Evolutionary conservation across 2,888 invertebrate species (phyloP), one percentile per base, ranked within the genome.

Genomic region (Microdon myrmicae): DNA sequence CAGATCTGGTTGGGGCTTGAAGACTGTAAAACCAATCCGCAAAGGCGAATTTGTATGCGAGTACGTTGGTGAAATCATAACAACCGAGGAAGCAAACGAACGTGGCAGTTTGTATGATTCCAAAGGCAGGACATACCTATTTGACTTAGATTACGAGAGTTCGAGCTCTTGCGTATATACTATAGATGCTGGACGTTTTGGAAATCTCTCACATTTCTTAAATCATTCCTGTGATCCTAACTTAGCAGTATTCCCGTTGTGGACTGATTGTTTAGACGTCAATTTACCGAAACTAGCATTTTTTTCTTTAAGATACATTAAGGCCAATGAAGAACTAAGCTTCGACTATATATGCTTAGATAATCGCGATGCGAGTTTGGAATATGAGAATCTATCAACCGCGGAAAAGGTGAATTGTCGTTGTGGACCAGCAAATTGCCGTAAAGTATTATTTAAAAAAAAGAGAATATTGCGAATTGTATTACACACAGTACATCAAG

Each of bases 181-280:
- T 0, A 90, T 97, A 0, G 97, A 97, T 81, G 96, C 96, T 0
- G 91, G 90, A 0, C 83, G 85, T 64, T 87, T 88, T 73, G 97
- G 97, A 4, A 96, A 96, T 80, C 84, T 94, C 0, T 90, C 95
- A 0, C 96, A 95, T 81, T 96, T 96, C 74, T 92, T 97, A 29
- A 97, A 97, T 78, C 96, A 97, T 79, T 95, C 94, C 0, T 97
- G 97, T 79, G 91, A 94, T 72, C 96, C 97, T 0, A 97, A 97
- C 79, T 81, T 95, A 54, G 90, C 87, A 0, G 94, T 96, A 1
- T 95, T 90, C 82, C 92, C 92, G 0, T 92, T 94, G 1, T 97
- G 94, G 93, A 90, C 93, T 9, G 88, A 96, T 75, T 93, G 93
- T 70, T 81, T 94, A 4, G 95, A 97, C 77, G 90, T 91, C 0